phyloP scores from a whole-genome alignment of 37 sponge, comb jelly and placozoan species.

The Halisarca cf. caerulea region DNA sequence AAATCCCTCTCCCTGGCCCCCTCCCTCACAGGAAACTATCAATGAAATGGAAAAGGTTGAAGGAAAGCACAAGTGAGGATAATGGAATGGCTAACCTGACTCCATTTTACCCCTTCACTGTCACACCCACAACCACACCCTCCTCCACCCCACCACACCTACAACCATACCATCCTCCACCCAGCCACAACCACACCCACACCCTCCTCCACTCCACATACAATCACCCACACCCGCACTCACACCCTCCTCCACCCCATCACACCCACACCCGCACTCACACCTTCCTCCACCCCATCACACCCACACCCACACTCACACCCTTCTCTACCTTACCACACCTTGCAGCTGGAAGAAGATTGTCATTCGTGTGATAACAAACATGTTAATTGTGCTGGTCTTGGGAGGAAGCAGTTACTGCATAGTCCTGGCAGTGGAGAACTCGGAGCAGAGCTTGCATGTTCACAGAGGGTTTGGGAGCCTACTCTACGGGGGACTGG shows the following conservation, averaged over 20 bases:
- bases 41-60: constrained; percentile 8
- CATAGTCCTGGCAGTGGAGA: constrained; percentile 70
- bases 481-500: neutral
- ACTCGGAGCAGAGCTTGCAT: neutral
- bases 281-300: no score
- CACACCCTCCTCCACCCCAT: no score
- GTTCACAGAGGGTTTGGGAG: neutral
- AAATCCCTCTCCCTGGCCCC: neutral
- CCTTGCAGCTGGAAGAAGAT: constrained; percentile 14
- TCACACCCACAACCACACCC: no score
- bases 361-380: constrained; percentile 40
- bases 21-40: neutral
- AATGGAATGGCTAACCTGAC: neutral
- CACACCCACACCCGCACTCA: neutral
- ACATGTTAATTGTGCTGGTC: constrained; percentile 29
- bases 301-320: no score
- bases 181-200: no score
- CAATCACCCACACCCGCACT: no score
- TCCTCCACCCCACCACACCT: neutral
- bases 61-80: neutral
- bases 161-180: no score
- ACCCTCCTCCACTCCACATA: no score
- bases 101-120: no score
- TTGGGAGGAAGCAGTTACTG: constrained; percentile 54
- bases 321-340: no score